phyloP scores from a whole-genome alignment of 2,113 vertebrate species.

The Saimiri boliviensis region DNA sequence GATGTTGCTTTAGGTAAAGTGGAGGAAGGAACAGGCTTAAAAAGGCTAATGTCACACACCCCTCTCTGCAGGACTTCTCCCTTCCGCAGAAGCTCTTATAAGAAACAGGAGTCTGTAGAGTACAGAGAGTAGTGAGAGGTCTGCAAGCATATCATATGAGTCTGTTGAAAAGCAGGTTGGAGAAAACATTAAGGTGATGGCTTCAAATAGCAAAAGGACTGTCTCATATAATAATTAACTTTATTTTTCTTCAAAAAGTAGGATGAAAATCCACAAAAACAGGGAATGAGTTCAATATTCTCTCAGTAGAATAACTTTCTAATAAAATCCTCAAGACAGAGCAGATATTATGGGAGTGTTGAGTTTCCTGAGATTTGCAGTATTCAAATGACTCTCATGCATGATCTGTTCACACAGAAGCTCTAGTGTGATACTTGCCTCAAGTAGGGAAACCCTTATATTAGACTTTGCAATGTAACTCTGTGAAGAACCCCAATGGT shows the following conservation, averaged over 20 bases:
- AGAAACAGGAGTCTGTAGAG: neutral
- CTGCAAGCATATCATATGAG: neutral
- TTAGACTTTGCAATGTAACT: neutral
- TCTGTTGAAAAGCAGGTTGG: neutral
- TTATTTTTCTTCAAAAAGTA: neutral
- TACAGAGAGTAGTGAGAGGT: neutral
- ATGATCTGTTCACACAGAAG: neutral
- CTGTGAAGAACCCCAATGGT: neutral
- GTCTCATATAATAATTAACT: neutral
- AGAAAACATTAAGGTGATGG: neutral
- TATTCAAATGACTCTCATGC: neutral
- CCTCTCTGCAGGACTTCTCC: neutral
- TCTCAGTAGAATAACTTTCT: neutral
- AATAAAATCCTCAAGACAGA: neutral
- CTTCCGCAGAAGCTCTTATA: neutral
- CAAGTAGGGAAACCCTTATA: neutral
- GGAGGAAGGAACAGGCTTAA: neutral
- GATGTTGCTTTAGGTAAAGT: conserved; percentile 42
- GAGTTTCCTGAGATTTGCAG: neutral
- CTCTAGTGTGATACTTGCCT: neutral
- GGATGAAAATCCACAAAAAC: neutral
- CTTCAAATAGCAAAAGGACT: neutral
- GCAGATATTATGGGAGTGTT: neutral
- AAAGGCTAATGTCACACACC: neutral
- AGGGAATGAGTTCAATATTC: neutral